Base-by-base conservation (phyloP, 2,888 invertebrate species). In the Apamea monoglypha region DNA sequence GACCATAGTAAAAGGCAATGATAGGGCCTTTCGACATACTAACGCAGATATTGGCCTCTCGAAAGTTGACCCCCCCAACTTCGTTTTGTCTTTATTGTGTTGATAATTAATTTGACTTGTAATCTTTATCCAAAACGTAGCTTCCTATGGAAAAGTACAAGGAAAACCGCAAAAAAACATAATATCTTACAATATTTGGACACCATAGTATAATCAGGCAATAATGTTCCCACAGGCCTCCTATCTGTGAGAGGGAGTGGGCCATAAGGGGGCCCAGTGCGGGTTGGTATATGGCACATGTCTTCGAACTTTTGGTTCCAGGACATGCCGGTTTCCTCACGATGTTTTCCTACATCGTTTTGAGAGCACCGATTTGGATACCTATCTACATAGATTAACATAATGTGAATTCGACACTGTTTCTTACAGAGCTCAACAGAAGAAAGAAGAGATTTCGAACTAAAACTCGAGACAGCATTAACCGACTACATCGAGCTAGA, bases 381-480 rank as follows among this genome's bases (percentile, higher is more conserved):
- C 64, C 32, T 64, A 32, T 21, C 67, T 8, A 50, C 6, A n/a
- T 36, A 18, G 18, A 12, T n/a, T 63, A 71, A 63, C 18, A 63
- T n/a, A n/a, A 40, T 40, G n/a, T 36, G n/a, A 61, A 63, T 61
- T 21, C 7, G 7, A n/a, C 18, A 36, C 12, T 12, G 4, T 40
- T 21, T 63, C 71, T 71, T 40, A 64, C 88, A 95, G 94, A 92
- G 90, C 73, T 95, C 85, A 95, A 97, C 91, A 92, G 97, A 83
- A 95, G 97, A 91, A 94, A 97, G 88, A 94, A 97, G 97, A 91
- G 94, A 97, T 70, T 90, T 98, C 40, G 97, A 98, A 91, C 90
- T 96, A 3, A 97, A 98, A 92, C 92, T 97, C 61, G 93, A 97
- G 91, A 95, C 97, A 78, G 94, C 97, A 1, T 91, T 97, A 82